These are phyloP conservation scores for Prionace glauca DNA, from an alignment of 2,797 vertebrate genomes.

Conservation along the genomic window DNA sequence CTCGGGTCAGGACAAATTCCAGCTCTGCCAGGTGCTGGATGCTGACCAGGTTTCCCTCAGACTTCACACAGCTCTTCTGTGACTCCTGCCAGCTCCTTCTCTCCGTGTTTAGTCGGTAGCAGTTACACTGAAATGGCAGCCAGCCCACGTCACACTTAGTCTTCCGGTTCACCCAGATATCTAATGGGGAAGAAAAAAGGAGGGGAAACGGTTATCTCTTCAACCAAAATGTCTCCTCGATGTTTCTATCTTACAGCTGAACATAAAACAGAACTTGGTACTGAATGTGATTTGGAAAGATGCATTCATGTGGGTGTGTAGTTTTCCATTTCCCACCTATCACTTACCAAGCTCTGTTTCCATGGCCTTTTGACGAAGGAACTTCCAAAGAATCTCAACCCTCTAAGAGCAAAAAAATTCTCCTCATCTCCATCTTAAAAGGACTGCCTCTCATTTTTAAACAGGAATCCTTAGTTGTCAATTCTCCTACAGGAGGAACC, in stretches of 20 bases:
- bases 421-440: no score
- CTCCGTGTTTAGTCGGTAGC: conserved; percentile 79
- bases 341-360: no score
- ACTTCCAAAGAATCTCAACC: no score
- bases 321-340: not conserved
- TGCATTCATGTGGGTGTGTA: not conserved
- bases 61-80: conserved; percentile 76
- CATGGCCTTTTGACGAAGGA: no score
- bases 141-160: conserved; percentile 85
- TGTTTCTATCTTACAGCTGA: not conserved
- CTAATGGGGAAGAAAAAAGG: not conserved
- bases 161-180: conserved; percentile 49
- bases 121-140: conserved; percentile 85
- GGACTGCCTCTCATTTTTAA: no score
- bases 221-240: not conserved
- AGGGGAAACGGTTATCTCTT: not conserved
- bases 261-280: not conserved
- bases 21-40: conserved; percentile 85
- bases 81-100: conserved; percentile 80
- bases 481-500: no score
- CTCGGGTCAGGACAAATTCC: conserved; percentile 77
- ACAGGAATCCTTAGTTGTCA: no score
- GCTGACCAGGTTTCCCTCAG: conserved; percentile 82
- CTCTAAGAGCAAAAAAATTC: no score
- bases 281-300: not conserved